Evolutionary conservation across 2,113 vertebrate genomes (phyloP).

Genomic region (Papio anubis): DNA sequence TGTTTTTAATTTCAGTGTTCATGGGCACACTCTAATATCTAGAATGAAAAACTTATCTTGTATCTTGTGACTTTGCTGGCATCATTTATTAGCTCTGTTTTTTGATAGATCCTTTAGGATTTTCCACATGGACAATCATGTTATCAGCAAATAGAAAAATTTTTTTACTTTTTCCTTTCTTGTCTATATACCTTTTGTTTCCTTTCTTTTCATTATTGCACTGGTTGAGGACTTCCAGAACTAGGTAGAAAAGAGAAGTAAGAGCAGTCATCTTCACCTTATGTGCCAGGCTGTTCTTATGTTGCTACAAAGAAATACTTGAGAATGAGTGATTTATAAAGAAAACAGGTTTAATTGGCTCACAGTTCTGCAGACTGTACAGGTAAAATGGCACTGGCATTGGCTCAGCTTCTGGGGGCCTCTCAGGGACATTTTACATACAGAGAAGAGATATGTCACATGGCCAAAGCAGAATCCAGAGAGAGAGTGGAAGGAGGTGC

Average conservation of each 20-base stretch:
- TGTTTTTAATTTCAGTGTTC: not conserved
- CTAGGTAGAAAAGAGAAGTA: not conserved
- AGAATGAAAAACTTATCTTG: not conserved
- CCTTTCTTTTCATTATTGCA: not conserved
- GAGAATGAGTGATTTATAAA: no score
- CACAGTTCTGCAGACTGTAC: no score
- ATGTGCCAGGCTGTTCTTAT: no score
- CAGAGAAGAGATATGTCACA: no score
- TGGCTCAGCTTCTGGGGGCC: no score
- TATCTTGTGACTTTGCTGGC: not conserved
- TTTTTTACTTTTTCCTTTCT: not conserved
- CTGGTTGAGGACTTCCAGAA: not conserved
- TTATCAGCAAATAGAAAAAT: not conserved
- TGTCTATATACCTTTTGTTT: not conserved
- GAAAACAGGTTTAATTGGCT: no score
- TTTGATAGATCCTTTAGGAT: not conserved
- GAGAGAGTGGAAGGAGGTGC: no score
- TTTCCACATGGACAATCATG: not conserved
- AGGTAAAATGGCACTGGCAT: no score
- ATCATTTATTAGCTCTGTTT: not conserved
- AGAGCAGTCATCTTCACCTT: accelerated
- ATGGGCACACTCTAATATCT: accelerated
- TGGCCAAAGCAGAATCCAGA: no score
- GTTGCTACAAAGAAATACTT: no score
- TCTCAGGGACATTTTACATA: no score